Evolutionary conservation across 2,797 vertebrate species (phyloP), one percentile per base, ranked within the genome.

Genomic region (Meda fulgida): DNA sequence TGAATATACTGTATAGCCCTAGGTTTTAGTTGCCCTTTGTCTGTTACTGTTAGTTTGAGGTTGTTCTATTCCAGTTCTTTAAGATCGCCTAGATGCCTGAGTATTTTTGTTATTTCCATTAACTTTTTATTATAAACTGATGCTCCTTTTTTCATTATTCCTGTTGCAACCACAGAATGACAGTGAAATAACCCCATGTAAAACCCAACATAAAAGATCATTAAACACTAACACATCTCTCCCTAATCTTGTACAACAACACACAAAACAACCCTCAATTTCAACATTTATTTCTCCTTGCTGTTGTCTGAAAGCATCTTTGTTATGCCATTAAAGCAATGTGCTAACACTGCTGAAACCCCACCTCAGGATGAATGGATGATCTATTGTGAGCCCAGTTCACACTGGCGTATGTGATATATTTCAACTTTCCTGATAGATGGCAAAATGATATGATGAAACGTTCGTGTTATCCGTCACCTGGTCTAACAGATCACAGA

Each of bases 401-500:
- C 23, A 66, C 21, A 70, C 19, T 31, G 5, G 51, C 8, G 23
- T 29, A 18, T 26, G 78, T 16, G 29, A 43, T 34, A 1, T 34
- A 60, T 78, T 46, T 51, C 3, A 14, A 43, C 53, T 78, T 78
- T 78, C 75, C 38, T 46, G 36, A 69, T 11, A 58, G 65, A 60
- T 3, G 9, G 67, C 66, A 66, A 78, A 38, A 43, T 51, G 7
- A 65, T 79, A 70, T 78, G 34, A 86, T 60, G 43, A 53, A 72
- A 43, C 21, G 2, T 5, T 2, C 19, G 36, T 75, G 70, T 83
- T 40, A 43, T 40, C 19, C 21, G 23, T 14, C 82, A 78, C 73
- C 82, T 80, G 79, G 40, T 71, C 65, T 77, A 10, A 76, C 85
- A 85, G 83, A 84, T 90, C 87, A 88, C 40, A 7, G 40, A 23